A percentile compares a stretch with the other conserved stretches of the same genome.
phyloP scores from a whole-genome alignment of 2,113 vertebrate species.

The Prolemur simus region DNA sequence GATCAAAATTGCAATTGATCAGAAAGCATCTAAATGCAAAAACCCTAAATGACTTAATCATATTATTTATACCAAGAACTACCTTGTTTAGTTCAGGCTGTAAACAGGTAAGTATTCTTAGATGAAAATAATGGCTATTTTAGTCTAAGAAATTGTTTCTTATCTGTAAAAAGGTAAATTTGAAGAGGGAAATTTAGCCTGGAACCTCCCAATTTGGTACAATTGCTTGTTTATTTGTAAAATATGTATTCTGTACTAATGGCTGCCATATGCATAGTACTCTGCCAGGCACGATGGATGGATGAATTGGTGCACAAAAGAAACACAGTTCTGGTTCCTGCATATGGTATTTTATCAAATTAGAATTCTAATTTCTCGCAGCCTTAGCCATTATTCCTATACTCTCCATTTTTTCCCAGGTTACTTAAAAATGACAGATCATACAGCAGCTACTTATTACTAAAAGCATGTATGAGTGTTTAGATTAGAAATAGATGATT shows the following conservation, averaged over 20 bases:
- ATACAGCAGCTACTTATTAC: neutral
- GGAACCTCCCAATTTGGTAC: neutral
- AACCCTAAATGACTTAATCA: neutral
- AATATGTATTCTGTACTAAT: neutral
- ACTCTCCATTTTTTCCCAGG: neutral
- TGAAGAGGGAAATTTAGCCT: neutral
- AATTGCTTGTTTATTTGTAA: neutral
- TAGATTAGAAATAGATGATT: neutral
- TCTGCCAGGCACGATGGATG: neutral
- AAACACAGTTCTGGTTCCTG: too few species aligned
- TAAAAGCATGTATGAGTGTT: neutral
- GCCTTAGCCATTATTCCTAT: neutral
- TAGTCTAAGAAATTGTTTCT: slow-evolving; percentile 2
- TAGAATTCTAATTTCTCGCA: neutral
- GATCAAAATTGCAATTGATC: neutral
- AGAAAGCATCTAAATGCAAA: neutral
- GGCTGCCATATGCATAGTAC: neutral
- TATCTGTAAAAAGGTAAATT: neutral
- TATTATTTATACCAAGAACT: neutral
- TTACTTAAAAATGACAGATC: slow-evolving; percentile 36
- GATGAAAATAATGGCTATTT: neutral
- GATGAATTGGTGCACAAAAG: neutral
- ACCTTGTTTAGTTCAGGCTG: neutral
- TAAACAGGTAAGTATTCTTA: slow-evolving; percentile 14
- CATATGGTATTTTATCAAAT: neutral